Evolutionary conservation across 2,888 invertebrate species (phyloP).

Genomic region (Glyphotaelius pellucidus): DNA sequence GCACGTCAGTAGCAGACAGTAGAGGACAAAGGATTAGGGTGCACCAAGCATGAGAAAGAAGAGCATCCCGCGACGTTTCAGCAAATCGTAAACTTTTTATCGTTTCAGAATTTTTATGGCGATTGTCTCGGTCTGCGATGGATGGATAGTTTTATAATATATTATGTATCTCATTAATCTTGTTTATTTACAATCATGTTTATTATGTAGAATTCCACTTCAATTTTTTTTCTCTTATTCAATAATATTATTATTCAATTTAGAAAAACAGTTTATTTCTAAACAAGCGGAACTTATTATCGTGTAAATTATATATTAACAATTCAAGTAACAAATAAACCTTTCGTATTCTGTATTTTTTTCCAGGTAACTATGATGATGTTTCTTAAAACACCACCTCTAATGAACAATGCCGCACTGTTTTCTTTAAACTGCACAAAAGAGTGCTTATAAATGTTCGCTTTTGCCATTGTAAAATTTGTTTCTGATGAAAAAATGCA

Average conservation of each 20-base stretch:
- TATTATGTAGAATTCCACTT: no score
- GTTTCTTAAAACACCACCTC: no score
- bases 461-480: no score
- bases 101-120: constrained; percentile 55
- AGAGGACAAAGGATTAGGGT: not conserved
- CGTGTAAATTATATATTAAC: no score
- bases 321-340: not conserved
- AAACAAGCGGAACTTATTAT: no score
- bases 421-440: not conserved
- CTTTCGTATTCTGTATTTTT: not conserved
- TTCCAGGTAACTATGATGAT: not conserved
- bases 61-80: constrained; percentile 47
- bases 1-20: not conserved
- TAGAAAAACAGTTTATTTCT: no score
- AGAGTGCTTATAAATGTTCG: not conserved
- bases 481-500: no score
- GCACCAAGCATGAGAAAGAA: not conserved
- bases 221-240: no score
- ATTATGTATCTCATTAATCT: no score
- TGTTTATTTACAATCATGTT: no score
- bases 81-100: constrained; percentile 63
- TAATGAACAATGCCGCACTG: not conserved
- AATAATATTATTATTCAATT: no score
- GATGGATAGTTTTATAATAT: not conserved
- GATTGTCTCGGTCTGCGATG: constrained; percentile 24